Evolutionary conservation across 2,113 vertebrate species (phyloP), one percentile per base, ranked within the genome.

Genomic region (Gila orcuttii): DNA sequence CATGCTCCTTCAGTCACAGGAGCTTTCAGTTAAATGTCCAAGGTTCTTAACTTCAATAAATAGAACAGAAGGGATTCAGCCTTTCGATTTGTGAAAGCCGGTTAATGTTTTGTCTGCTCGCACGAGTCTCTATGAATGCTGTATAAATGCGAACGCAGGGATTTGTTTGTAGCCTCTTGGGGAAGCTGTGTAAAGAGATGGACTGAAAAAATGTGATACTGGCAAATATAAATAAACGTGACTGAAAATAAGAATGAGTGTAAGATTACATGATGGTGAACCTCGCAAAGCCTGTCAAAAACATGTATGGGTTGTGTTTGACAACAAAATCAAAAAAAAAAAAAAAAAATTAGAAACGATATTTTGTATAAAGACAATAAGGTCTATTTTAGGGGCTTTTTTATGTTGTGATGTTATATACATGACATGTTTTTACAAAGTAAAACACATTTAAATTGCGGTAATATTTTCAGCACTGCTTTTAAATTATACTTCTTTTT

Each of bases 11-110:
- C 76, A 13, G 52, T 39, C 31, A 79, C 28, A 15, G 19, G 12
- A 77, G 74, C 74, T 33, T 77, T 33, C 75, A 31, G 75, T 55
- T 55, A 55, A 77, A 52, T 52, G 75, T 77, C 47, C 75, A 11
- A 55, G 50, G 75, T 55, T 28, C 75, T 77, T 77, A 57, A 33
- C 75, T 77, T 7, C 55, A 77, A 77, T 77, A 21, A 55, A 55
- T 52, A 77, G 75, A 77, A 77, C 75, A 77, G 47, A 55, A 33
- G 25, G 9, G 75, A 33, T 55, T 55, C 28, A 4, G 17, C 15
- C 75, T 77, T 77, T 77, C 52, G 75, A 52, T 77, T 77, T 77
- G 50, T 33, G 47, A 77, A 55, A 55, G 13, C 74, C 25, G 12
- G 42, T 47, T 77, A 21, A 52, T 19, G 75, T 31, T 77, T 77